Evolutionary conservation across 1,140 invertebrate genomes (phyloP).

Genomic region (Pseudomyrmex cubaensis): DNA sequence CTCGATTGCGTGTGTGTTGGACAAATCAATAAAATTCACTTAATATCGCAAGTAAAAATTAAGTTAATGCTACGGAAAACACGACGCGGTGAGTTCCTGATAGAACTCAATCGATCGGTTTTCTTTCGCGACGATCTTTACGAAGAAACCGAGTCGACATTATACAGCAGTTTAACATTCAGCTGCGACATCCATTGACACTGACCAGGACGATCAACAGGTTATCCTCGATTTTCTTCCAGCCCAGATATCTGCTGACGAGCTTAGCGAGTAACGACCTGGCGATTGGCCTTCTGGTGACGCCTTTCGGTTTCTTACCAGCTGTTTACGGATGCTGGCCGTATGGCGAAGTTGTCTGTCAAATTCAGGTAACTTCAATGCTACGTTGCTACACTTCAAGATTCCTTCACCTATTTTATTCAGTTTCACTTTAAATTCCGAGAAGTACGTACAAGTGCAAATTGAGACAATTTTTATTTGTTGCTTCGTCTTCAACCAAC

Average conservation of each 20-base stretch:
- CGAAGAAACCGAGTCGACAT: neutral
- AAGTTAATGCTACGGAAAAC: no score
- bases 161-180: slow-evolving; percentile 28
- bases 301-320: slow-evolving; percentile 92
- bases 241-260: slow-evolving; percentile 93
- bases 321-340: slow-evolving; percentile 94
- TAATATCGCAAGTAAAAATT: neutral
- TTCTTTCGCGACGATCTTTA: neutral
- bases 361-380: slow-evolving; percentile 91
- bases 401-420: no score
- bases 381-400: neutral
- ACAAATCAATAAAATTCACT: neutral
- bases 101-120: slow-evolving; percentile 11
- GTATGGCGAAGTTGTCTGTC: slow-evolving; percentile 94
- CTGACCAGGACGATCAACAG: slow-evolving; percentile 69
- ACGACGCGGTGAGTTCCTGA: no score
- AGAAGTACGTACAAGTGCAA: no score
- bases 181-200: slow-evolving; percentile 13
- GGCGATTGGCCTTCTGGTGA: slow-evolving; percentile 93
- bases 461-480: no score
- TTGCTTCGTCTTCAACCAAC: no score
- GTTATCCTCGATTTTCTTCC: slow-evolving; percentile 82
- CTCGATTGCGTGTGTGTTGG: neutral
- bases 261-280: slow-evolving; percentile 93
- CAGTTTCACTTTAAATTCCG: no score